Base-by-base conservation (phyloP, 1,140 invertebrate genomes). In the Drosophila miranda region DNA sequence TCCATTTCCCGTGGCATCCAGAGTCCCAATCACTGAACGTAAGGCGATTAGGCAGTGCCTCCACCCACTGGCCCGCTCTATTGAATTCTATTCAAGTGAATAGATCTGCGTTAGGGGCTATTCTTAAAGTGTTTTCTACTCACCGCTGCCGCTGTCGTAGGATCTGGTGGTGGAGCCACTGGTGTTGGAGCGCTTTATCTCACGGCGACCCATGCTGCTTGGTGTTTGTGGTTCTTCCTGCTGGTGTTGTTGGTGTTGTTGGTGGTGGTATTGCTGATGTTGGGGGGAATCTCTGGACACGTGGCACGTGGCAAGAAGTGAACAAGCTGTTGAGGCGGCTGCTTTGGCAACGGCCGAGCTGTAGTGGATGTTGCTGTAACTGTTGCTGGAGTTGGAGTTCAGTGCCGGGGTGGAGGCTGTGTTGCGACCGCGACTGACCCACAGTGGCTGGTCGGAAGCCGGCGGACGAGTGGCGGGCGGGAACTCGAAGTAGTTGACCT, bases 151-250 rank as follows among this genome's bases (percentile, higher is more conserved):
- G 55, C 86, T 84, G 69, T 90, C 89, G 49, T 90, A 90, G 56
- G 89, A 90, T 74, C 87, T 71, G 48, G 86, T 67, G 59, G 89
- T 90, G 63, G 89, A 90, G 46, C 88, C 84, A 57, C 89, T 90
- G 30, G 88, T 90, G 60, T 90, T 90, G 58, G 89, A 90, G 38
- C 90, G 84, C 54, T 91, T 91, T 74, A 91, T 91, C 66, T 91
- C 90, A 38, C 89, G 89, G 50, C 90, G 77, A 13, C 90, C 90
- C 90, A 91, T 91, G 59, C 59, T 87, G 61, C 52, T 64, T 75
- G 73, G 51, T 71, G 77, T 67, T 49, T 45, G 46, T 13, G 41
- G 63, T 44, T 78, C 59, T 30, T 76, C 58, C 8, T 60, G 64
- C n/a, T 60, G 51, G 9, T 49, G 60, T 11, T n/a, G 9, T 38